Evolutionary conservation across 2,888 invertebrate genomes (phyloP).

Genomic region (Myathropa florea): DNA sequence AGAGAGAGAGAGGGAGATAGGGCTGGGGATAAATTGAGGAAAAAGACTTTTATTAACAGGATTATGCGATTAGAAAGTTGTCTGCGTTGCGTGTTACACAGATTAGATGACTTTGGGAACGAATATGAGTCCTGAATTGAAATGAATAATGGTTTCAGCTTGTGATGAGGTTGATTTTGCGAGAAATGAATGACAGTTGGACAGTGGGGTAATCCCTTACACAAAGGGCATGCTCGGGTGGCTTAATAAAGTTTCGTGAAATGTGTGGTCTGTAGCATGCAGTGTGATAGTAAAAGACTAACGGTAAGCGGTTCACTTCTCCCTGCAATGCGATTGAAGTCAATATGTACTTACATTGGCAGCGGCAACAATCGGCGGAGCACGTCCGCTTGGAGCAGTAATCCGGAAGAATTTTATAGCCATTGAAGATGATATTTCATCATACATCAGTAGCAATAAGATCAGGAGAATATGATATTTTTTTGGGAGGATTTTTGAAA

Average conservation of each 20-base stretch:
- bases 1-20: neutral
- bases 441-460: too few relatives aligned
- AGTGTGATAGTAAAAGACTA: too few relatives aligned
- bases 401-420: too few relatives aligned
- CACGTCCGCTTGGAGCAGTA: too few relatives aligned
- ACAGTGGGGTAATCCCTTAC: conserved; percentile 5
- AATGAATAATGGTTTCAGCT: conserved; percentile 18
- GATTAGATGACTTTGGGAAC: conserved; percentile 20
- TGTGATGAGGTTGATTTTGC: neutral
- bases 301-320: too few relatives aligned
- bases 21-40: neutral
- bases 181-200: conserved; percentile 15
- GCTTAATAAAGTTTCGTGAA: neutral
- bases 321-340: too few relatives aligned
- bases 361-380: too few relatives aligned
- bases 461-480: too few relatives aligned
- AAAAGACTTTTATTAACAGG: conserved; percentile 46
- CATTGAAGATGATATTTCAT: too few relatives aligned
- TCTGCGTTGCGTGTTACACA: conserved; percentile 58
- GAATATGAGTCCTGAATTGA: conserved; percentile 25
- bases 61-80: conserved; percentile 62
- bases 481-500: too few relatives aligned
- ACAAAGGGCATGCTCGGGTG: neutral
- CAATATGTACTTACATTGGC: too few relatives aligned
- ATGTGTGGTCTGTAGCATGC: neutral